A percentile compares a stretch with the other conserved stretches of the same genome.
Conservation (phyloP, 2,113 vertebrate genomes). For the Procavia capensis region DNA sequence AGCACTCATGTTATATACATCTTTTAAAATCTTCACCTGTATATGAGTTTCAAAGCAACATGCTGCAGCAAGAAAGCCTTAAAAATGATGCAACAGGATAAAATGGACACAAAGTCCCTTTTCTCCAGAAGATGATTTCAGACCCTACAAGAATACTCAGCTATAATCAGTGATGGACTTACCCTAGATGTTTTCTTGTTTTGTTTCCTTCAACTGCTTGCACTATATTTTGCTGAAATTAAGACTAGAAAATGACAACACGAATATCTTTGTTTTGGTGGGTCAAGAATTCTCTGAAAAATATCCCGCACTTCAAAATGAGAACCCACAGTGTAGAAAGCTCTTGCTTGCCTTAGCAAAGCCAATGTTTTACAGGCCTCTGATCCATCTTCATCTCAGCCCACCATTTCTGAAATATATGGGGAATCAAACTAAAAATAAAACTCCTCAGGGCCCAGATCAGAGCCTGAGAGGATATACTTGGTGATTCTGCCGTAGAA, state of each 20-base stretch:
- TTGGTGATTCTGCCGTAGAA: background rate
- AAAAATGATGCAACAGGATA: background rate
- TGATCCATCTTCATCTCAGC: background rate
- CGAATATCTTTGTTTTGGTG: slow-evolving; percentile 37
- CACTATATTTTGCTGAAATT: slow-evolving; percentile 38
- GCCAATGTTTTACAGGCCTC: background rate
- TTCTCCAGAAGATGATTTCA: slow-evolving; percentile 15
- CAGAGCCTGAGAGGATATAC: background rate
- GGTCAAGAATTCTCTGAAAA: slow-evolving; percentile 8
- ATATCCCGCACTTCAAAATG: background rate
- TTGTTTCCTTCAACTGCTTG: slow-evolving; percentile 21
- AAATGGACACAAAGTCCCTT: background rate
- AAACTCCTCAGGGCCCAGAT: background rate
- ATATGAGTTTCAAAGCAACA: background rate
- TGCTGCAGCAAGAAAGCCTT: background rate
- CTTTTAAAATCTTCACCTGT: background rate
- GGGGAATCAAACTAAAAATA: background rate
- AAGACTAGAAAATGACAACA: background rate
- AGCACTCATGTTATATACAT: background rate
- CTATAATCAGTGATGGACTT: background rate
- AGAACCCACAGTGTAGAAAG: background rate
- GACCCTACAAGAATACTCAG: background rate
- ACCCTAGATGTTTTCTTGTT: slow-evolving; percentile 18
- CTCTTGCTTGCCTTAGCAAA: background rate
- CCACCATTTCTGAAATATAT: background rate